Conservation (phyloP, 2,113 vertebrate genomes). For the Corapipo altera region DNA sequence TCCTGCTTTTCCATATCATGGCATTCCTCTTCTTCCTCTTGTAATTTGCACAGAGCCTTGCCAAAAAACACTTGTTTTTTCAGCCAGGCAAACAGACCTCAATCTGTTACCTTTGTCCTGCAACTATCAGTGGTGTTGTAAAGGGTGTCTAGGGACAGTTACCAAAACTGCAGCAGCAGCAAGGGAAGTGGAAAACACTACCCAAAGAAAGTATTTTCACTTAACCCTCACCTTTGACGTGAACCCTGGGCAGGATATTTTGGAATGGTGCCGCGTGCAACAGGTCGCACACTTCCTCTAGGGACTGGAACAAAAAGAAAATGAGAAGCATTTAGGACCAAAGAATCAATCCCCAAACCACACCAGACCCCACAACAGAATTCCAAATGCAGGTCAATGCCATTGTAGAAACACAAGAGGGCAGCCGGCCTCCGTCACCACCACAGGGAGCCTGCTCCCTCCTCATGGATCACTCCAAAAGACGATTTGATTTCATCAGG, state of each 20-base stretch:
- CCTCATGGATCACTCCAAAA: background rate
- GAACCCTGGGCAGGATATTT: constrained; percentile 87
- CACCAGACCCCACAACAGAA: rapidly evolving
- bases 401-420: background rate
- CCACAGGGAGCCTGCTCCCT: rapidly evolving
- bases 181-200: background rate
- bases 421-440: background rate
- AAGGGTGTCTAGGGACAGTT: background rate
- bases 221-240: constrained; percentile 81
- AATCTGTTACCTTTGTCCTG: background rate
- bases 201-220: background rate
- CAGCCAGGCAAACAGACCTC: background rate
- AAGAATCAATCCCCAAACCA: background rate
- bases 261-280: constrained; percentile 87
- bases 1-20: rapidly evolving
- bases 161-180: background rate
- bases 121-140: background rate
- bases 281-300: constrained; percentile 89
- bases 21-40: background rate
- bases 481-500: background rate
- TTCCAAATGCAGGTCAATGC: background rate
- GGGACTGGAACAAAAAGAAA: constrained; percentile 72
- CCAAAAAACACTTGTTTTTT: background rate
- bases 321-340: background rate
- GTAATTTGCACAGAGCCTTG: background rate